Base-by-base conservation (phyloP, 2,113 vertebrate species). In the Mustelus asterias region DNA sequence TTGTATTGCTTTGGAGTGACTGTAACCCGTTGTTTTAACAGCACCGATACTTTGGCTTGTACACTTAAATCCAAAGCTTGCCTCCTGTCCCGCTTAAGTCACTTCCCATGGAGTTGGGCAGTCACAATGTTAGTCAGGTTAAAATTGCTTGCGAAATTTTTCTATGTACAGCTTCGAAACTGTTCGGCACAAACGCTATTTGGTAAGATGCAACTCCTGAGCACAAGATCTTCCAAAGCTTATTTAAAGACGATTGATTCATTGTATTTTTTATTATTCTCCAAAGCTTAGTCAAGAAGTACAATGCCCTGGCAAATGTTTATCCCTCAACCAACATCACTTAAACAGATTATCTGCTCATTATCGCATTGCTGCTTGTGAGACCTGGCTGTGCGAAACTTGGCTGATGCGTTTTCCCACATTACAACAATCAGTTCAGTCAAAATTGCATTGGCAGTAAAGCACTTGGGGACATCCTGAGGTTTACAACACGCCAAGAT, bases 61-160 rank as follows among this genome's bases (percentile, higher is more conserved):
- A 94, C 37, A 96, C 96, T 70, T 67, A 0, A 0, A 93, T 96
- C 72, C 96, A 96, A 96, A 96, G 94, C 96, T 96, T 96, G 92
- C 93, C 96, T 95, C 96, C 86, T 96, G 97, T 97, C 96, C 96
- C 96, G 96, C 95, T 11, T 72, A 26, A 96, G 96, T 95, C 72
- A 60, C 94, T 95, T 95, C 96, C 97, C 97, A 97, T 97, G 97
- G 97, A 97, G 97, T 96, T 97, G 97, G 96, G 97, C 94, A 72
- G 41, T 67, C 89, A 20, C 33, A 65, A 6, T 65, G 60, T 93
- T 93, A 60, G 20, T 37, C 60, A 37, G 54, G 1, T 33, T 90
- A 90, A 65, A 65, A 93, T 33, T 20, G 60, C 60, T n/a, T 93
- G 60, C 37, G 37, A 60, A 93, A 93, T 65, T 37, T 65, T 65